phyloP scores from a whole-genome alignment of 1,140 invertebrate genomes.

The Myzus persicae region DNA sequence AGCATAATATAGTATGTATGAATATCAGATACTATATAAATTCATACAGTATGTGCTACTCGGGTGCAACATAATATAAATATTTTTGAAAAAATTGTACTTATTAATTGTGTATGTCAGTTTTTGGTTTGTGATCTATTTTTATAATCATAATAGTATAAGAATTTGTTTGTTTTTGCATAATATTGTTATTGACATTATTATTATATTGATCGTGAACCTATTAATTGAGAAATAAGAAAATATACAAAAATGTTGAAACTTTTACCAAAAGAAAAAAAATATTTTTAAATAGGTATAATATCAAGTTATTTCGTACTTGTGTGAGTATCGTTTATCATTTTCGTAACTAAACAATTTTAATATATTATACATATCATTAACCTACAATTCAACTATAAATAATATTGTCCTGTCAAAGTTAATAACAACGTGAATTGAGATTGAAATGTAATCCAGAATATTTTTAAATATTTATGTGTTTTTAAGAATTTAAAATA shows the following conservation, averaged over 20 bases:
- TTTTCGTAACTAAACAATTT: background rate
- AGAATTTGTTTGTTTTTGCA: too few relatives aligned
- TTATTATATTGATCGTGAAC: too few relatives aligned
- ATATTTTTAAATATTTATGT: background rate
- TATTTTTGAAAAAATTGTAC: too few relatives aligned
- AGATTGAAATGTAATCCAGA: background rate
- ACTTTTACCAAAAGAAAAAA: background rate
- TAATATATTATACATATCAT: background rate
- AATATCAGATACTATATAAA: background rate
- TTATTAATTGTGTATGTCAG: background rate
- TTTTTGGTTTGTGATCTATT: background rate
- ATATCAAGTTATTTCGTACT: too few relatives aligned
- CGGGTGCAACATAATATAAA: too few relatives aligned
- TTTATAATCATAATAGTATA: too few relatives aligned
- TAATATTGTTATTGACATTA: too few relatives aligned
- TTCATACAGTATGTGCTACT: background rate
- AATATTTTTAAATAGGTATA: too few relatives aligned
- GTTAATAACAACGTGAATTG: background rate
- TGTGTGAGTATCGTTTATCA: too few relatives aligned
- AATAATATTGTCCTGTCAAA: background rate
- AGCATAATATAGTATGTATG: background rate
- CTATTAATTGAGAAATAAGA: background rate
- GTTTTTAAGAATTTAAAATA: background rate
- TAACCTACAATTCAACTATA: too few relatives aligned
- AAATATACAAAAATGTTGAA: background rate